These are phyloP conservation scores for Enteromius fasciolatus DNA, from an alignment of 2,797 vertebrate species.

Conservation along the genomic window DNA sequence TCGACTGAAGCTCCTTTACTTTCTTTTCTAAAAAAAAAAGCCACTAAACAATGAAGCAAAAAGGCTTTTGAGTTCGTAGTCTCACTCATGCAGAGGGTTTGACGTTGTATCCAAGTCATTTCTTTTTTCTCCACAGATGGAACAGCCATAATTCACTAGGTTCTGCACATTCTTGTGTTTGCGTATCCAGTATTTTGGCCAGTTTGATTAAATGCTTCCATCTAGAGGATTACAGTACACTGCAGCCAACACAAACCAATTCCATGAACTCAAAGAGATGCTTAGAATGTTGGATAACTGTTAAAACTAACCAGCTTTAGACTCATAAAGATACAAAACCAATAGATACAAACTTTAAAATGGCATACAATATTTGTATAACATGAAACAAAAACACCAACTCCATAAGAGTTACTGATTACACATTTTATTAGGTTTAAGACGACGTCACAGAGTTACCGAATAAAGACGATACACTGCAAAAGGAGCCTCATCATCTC, in stretches of 20 bases:
- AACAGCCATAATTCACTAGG: background rate
- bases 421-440: conserved; percentile 84
- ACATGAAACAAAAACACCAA: background rate
- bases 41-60: background rate
- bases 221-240: background rate
- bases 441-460: conserved; percentile 85
- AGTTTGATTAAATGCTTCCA: background rate
- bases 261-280: background rate
- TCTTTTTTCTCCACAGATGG: background rate
- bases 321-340: background rate
- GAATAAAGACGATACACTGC: conserved; percentile 83
- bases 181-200: background rate
- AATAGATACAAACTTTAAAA: background rate
- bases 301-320: no score
- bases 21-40: background rate
- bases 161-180: background rate
- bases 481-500: conserved; percentile 73
- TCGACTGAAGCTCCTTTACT: background rate
- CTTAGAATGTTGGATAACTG: no score
- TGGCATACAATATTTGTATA: background rate
- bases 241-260: background rate
- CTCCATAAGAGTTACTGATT: conserved; percentile 24
- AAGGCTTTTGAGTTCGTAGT: no score
- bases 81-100: background rate
- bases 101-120: background rate